Conservation (phyloP, 2,113 vertebrate species). For the Gracilinanus agilis region DNA sequence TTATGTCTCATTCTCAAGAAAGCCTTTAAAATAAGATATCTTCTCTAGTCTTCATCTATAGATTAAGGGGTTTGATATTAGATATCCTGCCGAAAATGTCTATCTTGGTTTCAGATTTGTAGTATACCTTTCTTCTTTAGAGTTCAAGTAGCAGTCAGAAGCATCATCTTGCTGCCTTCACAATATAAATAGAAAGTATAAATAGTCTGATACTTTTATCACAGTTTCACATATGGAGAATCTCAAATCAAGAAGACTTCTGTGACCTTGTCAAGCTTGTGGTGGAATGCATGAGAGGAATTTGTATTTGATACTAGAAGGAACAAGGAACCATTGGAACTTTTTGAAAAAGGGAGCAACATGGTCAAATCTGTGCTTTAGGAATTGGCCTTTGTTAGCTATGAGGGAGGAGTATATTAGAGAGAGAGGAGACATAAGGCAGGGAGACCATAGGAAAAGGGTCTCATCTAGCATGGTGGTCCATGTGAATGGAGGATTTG, state of each 20-base stretch:
- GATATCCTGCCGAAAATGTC: background rate
- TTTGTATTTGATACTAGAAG: background rate
- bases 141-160: background rate
- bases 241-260: background rate
- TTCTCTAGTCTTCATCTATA: background rate
- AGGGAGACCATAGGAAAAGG: background rate
- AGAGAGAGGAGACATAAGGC: background rate
- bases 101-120: background rate
- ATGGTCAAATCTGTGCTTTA: background rate
- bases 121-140: background rate
- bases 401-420: background rate
- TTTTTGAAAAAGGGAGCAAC: background rate
- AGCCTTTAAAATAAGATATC: background rate
- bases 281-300: background rate
- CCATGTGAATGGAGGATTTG: background rate
- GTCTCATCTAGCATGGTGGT: background rate
- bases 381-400: background rate
- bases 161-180: background rate
- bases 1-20: background rate
- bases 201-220: background rate
- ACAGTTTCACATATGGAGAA: background rate
- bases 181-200: background rate
- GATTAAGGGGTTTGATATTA: background rate
- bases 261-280: background rate
- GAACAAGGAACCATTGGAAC: background rate